Evolutionary conservation across 2,797 vertebrate genomes (phyloP).

Genomic region (Lerista edwardsae): DNA sequence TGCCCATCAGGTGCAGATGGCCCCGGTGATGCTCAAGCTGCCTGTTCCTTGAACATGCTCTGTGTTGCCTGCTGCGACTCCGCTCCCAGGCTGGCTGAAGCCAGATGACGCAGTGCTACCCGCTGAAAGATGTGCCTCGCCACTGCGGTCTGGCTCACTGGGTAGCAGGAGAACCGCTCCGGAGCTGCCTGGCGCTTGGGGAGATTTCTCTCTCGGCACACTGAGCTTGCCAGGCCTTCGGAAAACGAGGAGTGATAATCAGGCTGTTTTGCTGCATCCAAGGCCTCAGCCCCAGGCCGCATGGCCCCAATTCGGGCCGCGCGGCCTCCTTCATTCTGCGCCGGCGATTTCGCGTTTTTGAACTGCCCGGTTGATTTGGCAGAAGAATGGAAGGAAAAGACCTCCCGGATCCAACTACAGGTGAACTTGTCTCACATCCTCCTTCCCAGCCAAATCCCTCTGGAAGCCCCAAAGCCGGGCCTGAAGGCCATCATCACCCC

Average conservation of each 20-base stretch:
- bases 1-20: neutral
- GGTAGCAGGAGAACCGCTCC: constrained; percentile 17
- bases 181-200: constrained; percentile 36
- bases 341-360: too few species aligned
- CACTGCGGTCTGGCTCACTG: constrained; percentile 35
- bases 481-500: too few species aligned
- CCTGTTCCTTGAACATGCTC: constrained; percentile 2
- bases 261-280: too few species aligned
- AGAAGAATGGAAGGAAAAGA: too few species aligned
- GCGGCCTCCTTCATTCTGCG: too few species aligned
- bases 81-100: constrained; percentile 45
- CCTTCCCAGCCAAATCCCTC: too few species aligned
- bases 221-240: constrained; percentile 33
- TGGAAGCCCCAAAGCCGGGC: too few species aligned
- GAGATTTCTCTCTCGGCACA: constrained; percentile 15
- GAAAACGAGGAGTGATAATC: constrained; percentile 22
- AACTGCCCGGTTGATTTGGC: too few species aligned
- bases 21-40: neutral
- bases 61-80: constrained; percentile 8
- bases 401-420: neutral
- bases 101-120: constrained; percentile 26
- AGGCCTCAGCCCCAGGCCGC: too few species aligned
- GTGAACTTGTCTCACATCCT: neutral
- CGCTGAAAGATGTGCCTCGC: constrained; percentile 23
- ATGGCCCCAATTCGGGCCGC: too few species aligned